A percentile compares a stretch with the other conserved stretches of the same genome.
These are phyloP conservation scores for Aphidoletes aphidimyza DNA, from an alignment of 2,888 invertebrate genomes.

Conservation along the genomic window DNA sequence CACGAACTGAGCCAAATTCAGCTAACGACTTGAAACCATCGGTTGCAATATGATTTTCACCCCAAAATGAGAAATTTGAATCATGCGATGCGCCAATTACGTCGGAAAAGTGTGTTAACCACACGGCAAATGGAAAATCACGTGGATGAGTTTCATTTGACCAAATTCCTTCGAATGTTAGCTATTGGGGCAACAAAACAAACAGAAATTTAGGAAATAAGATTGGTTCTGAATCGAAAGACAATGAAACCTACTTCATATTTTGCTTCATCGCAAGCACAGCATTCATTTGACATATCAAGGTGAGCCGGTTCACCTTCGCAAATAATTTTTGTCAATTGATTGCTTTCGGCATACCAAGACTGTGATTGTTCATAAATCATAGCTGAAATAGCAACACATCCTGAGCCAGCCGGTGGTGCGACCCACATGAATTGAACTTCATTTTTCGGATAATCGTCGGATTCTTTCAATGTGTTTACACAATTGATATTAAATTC, in stretches of 20 bases:
- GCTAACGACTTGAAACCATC: constrained; percentile 86
- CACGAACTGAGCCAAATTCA: constrained; percentile 81
- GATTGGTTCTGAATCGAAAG: background rate
- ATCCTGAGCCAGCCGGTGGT: constrained; percentile 85
- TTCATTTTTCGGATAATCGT: constrained; percentile 79
- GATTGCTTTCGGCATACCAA: constrained; percentile 92
- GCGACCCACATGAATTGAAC: constrained; percentile 93
- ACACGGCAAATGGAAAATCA: constrained; percentile 90
- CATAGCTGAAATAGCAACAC: constrained; percentile 89
- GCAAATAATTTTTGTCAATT: constrained; percentile 82
- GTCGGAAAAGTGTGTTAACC: constrained; percentile 96
- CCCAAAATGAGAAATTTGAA: constrained; percentile 90
- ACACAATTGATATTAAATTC: constrained; percentile 84
- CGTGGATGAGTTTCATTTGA: constrained; percentile 95
- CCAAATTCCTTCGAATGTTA: constrained; percentile 94
- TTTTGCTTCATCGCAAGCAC: constrained; percentile 96
- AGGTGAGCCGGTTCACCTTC: constrained; percentile 74
- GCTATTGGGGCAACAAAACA: constrained; percentile 65
- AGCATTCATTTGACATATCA: constrained; percentile 75
- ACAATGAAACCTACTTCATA: constrained; percentile 75
- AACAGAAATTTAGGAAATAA: no score
- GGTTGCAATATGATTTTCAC: constrained; percentile 84
- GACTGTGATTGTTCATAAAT: constrained; percentile 81
- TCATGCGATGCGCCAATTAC: constrained; percentile 95
- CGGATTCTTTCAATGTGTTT: constrained; percentile 84